phyloP scores from a whole-genome alignment of 2,888 invertebrate genomes.

The Ligdia adustata region DNA sequence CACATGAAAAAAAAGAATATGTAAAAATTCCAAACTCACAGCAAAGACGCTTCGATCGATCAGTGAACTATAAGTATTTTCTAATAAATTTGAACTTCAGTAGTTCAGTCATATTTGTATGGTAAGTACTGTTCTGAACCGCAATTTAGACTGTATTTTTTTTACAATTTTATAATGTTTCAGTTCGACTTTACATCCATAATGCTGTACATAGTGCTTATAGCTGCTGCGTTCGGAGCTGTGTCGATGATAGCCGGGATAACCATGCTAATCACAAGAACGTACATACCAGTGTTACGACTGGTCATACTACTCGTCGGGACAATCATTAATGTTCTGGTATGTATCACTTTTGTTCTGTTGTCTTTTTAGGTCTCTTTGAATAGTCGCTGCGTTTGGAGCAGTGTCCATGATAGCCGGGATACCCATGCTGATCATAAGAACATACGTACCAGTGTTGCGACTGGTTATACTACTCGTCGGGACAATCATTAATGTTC shows the following conservation, averaged over 20 bases:
- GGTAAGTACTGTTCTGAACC: too few relatives aligned
- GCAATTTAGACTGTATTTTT: too few relatives aligned
- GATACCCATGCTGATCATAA: conserved; percentile 30
- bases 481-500: conserved; percentile 40
- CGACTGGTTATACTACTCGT: conserved; percentile 35
- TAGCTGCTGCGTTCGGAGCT: conserved; percentile 36
- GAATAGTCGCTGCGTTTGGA: conserved; percentile 37
- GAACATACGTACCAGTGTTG: conserved; percentile 31
- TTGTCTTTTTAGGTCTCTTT: too few relatives aligned
- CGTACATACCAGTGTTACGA: conserved; percentile 32
- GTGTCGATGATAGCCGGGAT: conserved; percentile 29
- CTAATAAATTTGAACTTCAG: too few relatives aligned
- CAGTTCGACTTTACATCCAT: conserved; percentile 61
- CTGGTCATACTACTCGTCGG: conserved; percentile 37
- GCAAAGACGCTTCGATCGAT: too few relatives aligned
- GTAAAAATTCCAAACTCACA: too few relatives aligned
- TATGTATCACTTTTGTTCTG: conserved; percentile 39
- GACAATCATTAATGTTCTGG: conserved; percentile 43
- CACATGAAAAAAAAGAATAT: too few relatives aligned
- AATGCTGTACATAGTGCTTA: conserved; percentile 46
- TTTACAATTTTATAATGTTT: conserved; percentile 22
- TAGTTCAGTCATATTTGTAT: too few relatives aligned
- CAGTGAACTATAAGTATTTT: too few relatives aligned
- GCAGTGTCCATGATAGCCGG: conserved; percentile 27
- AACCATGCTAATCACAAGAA: conserved; percentile 26